Base-by-base conservation (phyloP, 2,797 vertebrate species). In the Aldrovandia affinis region DNA sequence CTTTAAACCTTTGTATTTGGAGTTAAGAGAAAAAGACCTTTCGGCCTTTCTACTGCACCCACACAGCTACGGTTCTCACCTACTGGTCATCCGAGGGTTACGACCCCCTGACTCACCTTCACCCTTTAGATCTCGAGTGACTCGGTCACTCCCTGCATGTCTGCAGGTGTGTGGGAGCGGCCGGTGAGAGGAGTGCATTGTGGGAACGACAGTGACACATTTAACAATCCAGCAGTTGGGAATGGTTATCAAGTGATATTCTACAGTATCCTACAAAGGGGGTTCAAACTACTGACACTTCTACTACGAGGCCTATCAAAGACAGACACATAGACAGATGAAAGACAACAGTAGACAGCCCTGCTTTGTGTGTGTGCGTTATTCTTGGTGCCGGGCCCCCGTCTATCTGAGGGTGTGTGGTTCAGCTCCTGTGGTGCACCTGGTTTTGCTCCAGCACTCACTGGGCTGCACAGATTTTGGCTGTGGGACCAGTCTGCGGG, bases 101-200 rank as follows among this genome's bases (percentile, higher is more conserved):
- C 89, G 88, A 91, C 88, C 89, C 92, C 68, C 87, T 87, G 89
- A 95, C 95, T 96, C 94, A 96, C 95, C 95, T 96, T 94, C 90
- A 93, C 85, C 95, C 95, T 96, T 94, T 90, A 94, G 85, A 89
- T 92, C 93, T 95, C 92, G 94, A 93, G 90, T 91, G 94, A 95
- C 93, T 92, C 83, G 78, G 86, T 92, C 93, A 92, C 93, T 93
- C 95, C 93, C 94, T 92, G 94, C 92, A 92, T 93, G 91, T 90
- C 94, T 94, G 93, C 91, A 89, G 92, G 93, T 84, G 80, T 92
- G 93, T 92, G 95, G 93, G 95, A 90, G 92, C 91, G 93, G 93
- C 90, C 92, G 87, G 93, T 92, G 93, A 90, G 91, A 88, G 55
- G 91, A 91, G 90, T 93, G 94, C 94, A 94, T 93, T 93, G 93